Base-by-base conservation (phyloP, 2,888 invertebrate genomes). In the Yponomeuta plumbellus region DNA sequence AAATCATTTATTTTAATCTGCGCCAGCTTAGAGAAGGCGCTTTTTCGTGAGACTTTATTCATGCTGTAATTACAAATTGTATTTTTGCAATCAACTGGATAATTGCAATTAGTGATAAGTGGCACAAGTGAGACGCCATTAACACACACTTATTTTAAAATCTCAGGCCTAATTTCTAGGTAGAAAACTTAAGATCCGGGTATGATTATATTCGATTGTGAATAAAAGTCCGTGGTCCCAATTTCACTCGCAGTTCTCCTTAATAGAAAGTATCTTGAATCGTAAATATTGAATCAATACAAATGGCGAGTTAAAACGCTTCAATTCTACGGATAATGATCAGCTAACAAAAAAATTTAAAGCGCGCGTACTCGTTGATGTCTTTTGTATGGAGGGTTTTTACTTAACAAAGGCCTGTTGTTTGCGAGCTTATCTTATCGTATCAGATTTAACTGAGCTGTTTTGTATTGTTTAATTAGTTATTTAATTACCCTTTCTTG, bases 301-400 rank as follows among this genome's bases (percentile, higher is more conserved):
- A 52, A 52, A 13, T 17, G 44, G 44, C 44, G 44, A 52, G 44
- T 52, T 52, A 52, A 52, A 52, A 52, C 44, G 44, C 44, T 52
- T 52, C 44, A 17, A 17, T 52, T 52, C 44, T 52, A 1, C 44
- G 44, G 44, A 52, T 52, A 52, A 52, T 17, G 44, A 52, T 52
- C 44, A 34, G 44, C 44, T 17, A 52, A 44, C 21, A 63, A 63
- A 34, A 63, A 22, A 44, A 52, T 63, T 63, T 63, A 11, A 63
- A 69, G 68, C 73, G 70, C 75, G 75, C 74, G 73, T 74, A 72
- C 81, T 78, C 88, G 88, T 90, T 86, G 83, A 88, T 80, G 77
- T 89, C 89, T 89, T 89, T 86, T 86, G 79, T 87, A 85, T 74
- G 75, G 69, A 69, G 71, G 40, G 13, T 73, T 74, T 74, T 78